Base-by-base conservation (phyloP, 1,140 invertebrate species). In the Oreohelix idahoensis region DNA sequence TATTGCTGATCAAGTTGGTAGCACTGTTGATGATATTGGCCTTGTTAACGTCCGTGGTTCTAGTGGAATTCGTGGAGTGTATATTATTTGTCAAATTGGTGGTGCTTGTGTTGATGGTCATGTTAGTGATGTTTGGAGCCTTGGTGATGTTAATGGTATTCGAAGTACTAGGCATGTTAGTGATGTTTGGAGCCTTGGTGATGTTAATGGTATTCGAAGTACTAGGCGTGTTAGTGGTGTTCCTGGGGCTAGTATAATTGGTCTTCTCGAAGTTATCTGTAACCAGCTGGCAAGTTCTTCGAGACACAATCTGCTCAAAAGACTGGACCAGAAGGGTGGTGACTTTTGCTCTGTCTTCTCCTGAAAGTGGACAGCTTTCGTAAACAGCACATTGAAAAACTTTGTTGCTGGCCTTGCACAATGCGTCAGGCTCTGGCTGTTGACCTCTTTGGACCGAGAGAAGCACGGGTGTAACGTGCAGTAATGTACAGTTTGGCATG, bases 171-270 rank as follows among this genome's bases (percentile, higher is more conserved):
- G 53, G 10, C 15, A 23, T 58, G 53, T 58, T 23, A 2, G 23
- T 58, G 53, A 15, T n/a, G 10, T 20, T 58, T 20, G 53, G 1
- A 4, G 53, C 4, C 1, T 1, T 66, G 15, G 53, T 58, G 53
- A 23, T 71, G 15, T 38, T n/a, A 39, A 26, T 79, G 36, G 42
- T 74, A 42, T 73, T 42, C 20, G 51, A n/a, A 8, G 26, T 70
- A 76, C 53, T 81, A 66, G 45, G 74, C 53, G 53, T 58, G 20
- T 10, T 32, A 5, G 63, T 35, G 36, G 42, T 79, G 49, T 73
- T 32, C n/a, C 36, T n/a, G 13, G 51, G 42, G 69, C 53, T 81
- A 66, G 45, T n/a, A 23, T 5, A 23, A 20, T 58, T 58, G n/a
- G n/a, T n/a, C n/a, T n/a, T n/a, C 42, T 45, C 15, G 42, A 45